Base-by-base conservation (phyloP, 2,797 vertebrate species). In the Scarus forsteni region DNA sequence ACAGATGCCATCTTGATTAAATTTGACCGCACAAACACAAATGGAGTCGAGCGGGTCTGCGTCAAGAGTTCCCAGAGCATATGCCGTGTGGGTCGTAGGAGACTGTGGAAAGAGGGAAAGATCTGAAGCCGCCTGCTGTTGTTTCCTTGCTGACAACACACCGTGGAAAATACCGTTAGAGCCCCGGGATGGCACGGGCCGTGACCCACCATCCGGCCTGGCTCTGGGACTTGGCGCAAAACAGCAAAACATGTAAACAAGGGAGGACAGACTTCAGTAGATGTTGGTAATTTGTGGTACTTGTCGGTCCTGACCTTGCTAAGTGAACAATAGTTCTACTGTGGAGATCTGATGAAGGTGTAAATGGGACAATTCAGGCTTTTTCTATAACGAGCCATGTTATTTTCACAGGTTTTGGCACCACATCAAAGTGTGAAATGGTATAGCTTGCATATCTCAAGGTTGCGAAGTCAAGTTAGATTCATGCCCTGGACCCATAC, bases 1-100 rank as follows among this genome's bases (percentile, higher is more conserved):
- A 89, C 94, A 95, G 93, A 94, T 94, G 93, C 93, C 90, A 89
- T 89, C 87, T 92, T 94, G 92, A 95, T 94, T 94, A 92, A 93
- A 94, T 94, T 92, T 94, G 94, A 94, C 92, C 91, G 88, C 90
- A 93, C 90, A 92, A 92, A 94, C 92, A 92, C 90, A 93, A 94
- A 94, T 88, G 90, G 88, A 93, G 91, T 80, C 88, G 81, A 91
- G 92, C 59, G 70, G 84, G 87, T 84, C 84, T 88, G 88, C 88
- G 87, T 85, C 80, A 60, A 85, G 89, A 61, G 75, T 88, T 93
- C 92, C 89, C 91, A 78, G 82, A 93, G 90, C 94, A 93, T 93
- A 94, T 94, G 94, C 85, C 83, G 72, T 0, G 80, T 78, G 77
- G 89, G 91, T 92, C 80, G 89, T 72, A 77, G 53, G 64, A 80